Evolutionary conservation across 30 jellyfish, hydroid and myxozoan genomes (phyloP), one percentile per base, ranked within the genome.

Genomic region (Nemopilema nomurai): DNA sequence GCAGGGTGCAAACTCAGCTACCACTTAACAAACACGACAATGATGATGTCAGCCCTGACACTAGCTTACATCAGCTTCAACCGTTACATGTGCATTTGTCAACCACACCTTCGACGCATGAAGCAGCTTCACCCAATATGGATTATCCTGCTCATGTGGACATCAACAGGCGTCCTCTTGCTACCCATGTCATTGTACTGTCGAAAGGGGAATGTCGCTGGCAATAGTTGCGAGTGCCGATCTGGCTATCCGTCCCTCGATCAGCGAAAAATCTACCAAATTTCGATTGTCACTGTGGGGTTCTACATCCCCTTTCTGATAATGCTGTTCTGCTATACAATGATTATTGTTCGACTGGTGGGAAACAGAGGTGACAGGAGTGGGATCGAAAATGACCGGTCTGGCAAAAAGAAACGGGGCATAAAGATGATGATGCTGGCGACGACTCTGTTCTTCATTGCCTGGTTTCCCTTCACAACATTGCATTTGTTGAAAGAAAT

Each of bases 1-100:
- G 76, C 28, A 67, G 91, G 91, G 21, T 82, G 91, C 76, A 82
- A 82, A 51, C 20, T 53, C 9, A 63, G 77, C 18, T 49, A 21
- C 52, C 69, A 49, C 28, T 23, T 21, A 17, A 52, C 52, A 1
- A 32, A 83, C 63, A 18, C 41, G 50, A 32, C 25, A 16, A 69
- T 83, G 77, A 16, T 30, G 22, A 23, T 87, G 20, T 78, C 92
- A 22, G 29, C 72, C 26, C 49, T 69, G 19, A 62, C 92, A 50
- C 79, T 83, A 7, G 87, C 92, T 1, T 70, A 62, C 52, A 64
- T 83, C 86, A 71, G 86, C 79, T 18, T 69, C 21, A 87, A 83
- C 21, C 77, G 92, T 17, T 83, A 69, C 57, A 21, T 50, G 69
- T 51, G 86, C 41, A 28, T 83, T 8, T 83, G 92, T 67, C 79